Evolutionary conservation across 1,140 invertebrate genomes (phyloP), one percentile per base, ranked within the genome.

Genomic region (Centruroides sculpturatus): DNA sequence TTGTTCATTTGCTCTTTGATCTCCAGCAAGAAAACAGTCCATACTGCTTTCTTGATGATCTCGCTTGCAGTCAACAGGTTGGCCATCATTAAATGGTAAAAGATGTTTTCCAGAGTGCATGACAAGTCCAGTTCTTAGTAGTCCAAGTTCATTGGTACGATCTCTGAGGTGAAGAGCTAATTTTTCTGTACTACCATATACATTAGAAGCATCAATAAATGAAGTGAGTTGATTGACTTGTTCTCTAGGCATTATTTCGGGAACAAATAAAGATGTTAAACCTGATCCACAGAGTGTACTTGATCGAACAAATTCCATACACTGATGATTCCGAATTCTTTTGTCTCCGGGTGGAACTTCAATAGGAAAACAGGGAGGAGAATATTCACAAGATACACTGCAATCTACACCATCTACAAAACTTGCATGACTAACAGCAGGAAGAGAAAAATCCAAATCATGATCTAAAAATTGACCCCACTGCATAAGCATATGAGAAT

Each of bases 381-480:
- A 85, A 75, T 93, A 92, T n/a, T 92, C 89, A 74, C 95, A 98
- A 0, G 91, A 90, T 68, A 74, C 87, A 69, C 90, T 94, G 72
- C 94, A 98, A 69, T 92, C 86, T 35, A 94, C 82, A 0, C 91
- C 93, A 71, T 95, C 91, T 81, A 76, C 76, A 68, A 95, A 99
- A 57, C 89, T 92, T 70, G 93, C 89, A 56, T 87, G 86, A 64
- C 90, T 92, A 0, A 96, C 85, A 0, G 93, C 87, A 3, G 92
- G 92, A 34, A 96, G 82, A 1, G 92, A 85, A 69, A 98, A 91
- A 70, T 92, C 90, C 47, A 99, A 75, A 72, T 99, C 96, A 70
- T 99, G 96, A 73, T 98, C 95, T 9, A 98, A 69, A 77, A 97
- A 98, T 73, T 98, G 95, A 3, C 95, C 95, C 95, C 95, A 98